Conservation (phyloP, 2,797 vertebrate genomes). For the Zalophus californianus region DNA sequence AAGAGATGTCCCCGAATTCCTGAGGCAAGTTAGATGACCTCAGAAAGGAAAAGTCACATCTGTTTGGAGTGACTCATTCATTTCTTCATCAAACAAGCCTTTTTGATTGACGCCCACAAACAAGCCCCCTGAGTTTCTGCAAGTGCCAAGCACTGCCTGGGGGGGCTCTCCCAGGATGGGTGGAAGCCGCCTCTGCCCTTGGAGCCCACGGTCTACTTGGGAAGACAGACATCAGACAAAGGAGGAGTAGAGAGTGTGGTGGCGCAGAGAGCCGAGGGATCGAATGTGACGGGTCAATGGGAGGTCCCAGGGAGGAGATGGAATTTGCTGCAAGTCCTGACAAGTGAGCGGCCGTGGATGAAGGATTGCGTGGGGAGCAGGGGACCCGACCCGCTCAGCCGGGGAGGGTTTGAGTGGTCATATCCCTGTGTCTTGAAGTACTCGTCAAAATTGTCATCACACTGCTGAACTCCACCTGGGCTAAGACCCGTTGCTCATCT, state of each 20-base stretch:
- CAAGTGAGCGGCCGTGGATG: fast-evolving
- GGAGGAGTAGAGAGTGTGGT: fast-evolving
- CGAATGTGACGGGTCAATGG: fast-evolving
- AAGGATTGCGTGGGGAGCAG: fast-evolving
- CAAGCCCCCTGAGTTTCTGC: neutral
- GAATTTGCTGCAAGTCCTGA: neutral
- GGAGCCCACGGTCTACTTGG: fast-evolving
- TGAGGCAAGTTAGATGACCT: neutral
- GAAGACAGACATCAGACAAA: neutral
- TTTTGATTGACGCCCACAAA: neutral
- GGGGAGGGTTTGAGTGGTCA: fast-evolving
- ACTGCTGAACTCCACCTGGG: fast-evolving
- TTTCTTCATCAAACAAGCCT: neutral
- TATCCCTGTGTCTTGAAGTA: fast-evolving
- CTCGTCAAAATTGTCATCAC: fast-evolving
- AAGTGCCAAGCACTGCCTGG: fast-evolving
- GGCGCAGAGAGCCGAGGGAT: fast-evolving
- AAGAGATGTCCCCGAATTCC: neutral
- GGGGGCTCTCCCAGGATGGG: neutral
- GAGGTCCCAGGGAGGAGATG: neutral
- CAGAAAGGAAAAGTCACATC: neutral
- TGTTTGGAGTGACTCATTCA: neutral
- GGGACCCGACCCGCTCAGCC: fast-evolving
- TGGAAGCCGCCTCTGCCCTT: fast-evolving
- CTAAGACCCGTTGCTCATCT: fast-evolving